A percentile compares a stretch with the other conserved stretches of the same genome.
Evolutionary conservation across 2,888 invertebrate genomes (phyloP).

Genomic region (Celastrina argiolus): DNA sequence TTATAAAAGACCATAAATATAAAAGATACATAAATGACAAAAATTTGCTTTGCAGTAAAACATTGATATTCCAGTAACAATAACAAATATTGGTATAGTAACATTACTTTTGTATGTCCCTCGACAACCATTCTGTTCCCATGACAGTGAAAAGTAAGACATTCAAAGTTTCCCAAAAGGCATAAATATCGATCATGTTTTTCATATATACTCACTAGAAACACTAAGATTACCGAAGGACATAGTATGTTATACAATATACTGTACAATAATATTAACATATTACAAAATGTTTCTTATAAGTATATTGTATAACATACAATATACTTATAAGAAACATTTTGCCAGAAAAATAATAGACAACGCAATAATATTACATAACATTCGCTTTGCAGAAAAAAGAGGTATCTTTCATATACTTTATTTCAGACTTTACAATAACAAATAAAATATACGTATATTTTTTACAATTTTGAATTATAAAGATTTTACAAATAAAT

Average conservation of each 20-base stretch:
- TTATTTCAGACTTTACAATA: constrained; percentile 11
- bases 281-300: too few relatives aligned
- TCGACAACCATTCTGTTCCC: not conserved
- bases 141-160: too few relatives aligned
- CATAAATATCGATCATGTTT: too few relatives aligned
- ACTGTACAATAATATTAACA: too few relatives aligned
- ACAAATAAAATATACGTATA: not conserved
- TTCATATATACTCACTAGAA: too few relatives aligned
- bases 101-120: not conserved
- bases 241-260: too few relatives aligned
- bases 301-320: too few relatives aligned
- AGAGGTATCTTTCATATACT: not conserved
- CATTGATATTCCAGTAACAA: not conserved
- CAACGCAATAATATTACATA: not conserved
- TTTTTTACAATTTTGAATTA: not conserved
- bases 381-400: constrained; percentile 10
- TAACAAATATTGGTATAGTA: not conserved
- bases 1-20: too few relatives aligned
- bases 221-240: too few relatives aligned
- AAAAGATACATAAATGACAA: not conserved
- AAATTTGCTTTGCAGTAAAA: not conserved
- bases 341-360: not conserved
- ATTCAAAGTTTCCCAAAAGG: too few relatives aligned
- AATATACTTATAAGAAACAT: not conserved
- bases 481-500: not conserved